Conservation (phyloP, 2,888 invertebrate genomes). For the Agriopis aurantiaria region DNA sequence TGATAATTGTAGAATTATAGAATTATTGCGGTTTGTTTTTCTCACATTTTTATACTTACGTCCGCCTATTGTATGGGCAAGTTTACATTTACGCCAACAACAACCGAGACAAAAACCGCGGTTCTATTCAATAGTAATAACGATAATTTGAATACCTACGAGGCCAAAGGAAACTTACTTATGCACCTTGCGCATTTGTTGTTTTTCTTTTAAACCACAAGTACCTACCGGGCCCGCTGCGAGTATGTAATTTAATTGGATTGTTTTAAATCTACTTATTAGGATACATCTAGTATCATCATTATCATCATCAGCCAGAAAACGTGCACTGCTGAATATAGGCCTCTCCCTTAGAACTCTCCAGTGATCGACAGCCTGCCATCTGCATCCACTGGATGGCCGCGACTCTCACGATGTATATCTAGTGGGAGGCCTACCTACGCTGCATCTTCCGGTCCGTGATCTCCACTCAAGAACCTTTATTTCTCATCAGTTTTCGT, state of each 20-base stretch:
- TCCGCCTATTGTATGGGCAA: slow-evolving; percentile 73
- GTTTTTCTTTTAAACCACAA: slow-evolving; percentile 32
- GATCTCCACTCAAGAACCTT: no score
- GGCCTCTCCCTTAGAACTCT: no score
- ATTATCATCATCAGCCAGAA: no score
- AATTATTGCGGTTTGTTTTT: slow-evolving; percentile 60
- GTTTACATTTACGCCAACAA: slow-evolving; percentile 55
- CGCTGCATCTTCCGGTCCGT: no score
- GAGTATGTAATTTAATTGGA: slow-evolving; percentile 17
- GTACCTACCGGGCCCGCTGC: slow-evolving; percentile 22
- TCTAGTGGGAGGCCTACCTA: no score
- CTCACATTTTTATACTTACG: slow-evolving; percentile 72
- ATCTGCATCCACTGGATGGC: no score
- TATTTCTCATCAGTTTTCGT: no score
- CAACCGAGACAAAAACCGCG: slow-evolving; percentile 55
- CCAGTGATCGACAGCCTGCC: no score
- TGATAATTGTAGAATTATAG: slow-evolving; percentile 57
- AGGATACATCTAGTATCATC: neutral
- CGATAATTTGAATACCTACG: slow-evolving; percentile 59
- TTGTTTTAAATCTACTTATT: slow-evolving; percentile 2
- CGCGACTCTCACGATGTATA: no score
- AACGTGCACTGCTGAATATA: no score
- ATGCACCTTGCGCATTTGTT: slow-evolving; percentile 42
- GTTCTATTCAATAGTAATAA: slow-evolving; percentile 58
- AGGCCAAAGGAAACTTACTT: slow-evolving; percentile 59